phyloP scores from a whole-genome alignment of 2,888 invertebrate genomes.

The Nipponacmea schrenckii region DNA sequence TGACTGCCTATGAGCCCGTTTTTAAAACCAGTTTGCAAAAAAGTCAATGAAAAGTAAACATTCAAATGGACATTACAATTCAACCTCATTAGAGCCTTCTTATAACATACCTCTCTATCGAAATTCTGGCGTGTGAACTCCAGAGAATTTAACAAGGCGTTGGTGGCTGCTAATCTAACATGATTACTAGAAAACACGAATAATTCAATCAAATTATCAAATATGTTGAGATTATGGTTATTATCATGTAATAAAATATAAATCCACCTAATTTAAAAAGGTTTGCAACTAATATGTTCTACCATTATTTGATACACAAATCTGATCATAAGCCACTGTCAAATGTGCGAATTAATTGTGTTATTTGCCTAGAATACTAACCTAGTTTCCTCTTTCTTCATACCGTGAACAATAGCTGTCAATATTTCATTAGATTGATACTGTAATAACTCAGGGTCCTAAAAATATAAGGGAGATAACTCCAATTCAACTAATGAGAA shows the following conservation, averaged over 20 bases:
- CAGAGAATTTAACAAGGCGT: conserved; percentile 93
- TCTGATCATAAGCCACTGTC: too few species aligned
- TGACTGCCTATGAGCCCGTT: too few species aligned
- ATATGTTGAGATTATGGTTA: not conserved
- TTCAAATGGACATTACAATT: too few species aligned
- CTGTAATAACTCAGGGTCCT: conserved; percentile 87
- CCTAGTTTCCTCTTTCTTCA: conserved; percentile 91
- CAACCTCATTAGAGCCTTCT: too few species aligned
- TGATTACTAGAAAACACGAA: conserved; percentile 76
- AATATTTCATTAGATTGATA: conserved; percentile 94
- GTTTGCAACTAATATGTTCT: too few species aligned
- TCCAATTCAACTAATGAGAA: not conserved
- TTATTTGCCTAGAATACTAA: conserved; percentile 24
- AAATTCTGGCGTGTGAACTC: conserved; percentile 99
- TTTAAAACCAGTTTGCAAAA: too few species aligned
- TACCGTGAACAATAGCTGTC: conserved; percentile 98
- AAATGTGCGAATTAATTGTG: too few species aligned
- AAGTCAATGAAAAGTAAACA: too few species aligned
- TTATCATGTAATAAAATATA: not conserved
- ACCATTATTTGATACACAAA: too few species aligned
- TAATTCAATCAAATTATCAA: too few species aligned
- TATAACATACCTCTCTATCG: conserved; percentile 87
- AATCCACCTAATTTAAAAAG: not conserved
- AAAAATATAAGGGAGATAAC: conserved; percentile 12
- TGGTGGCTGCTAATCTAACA: conserved; percentile 95